Percentiles rank a stretch among this genome's conserved stretches.
Conservation (phyloP, 2,888 invertebrate species). For the Lasiommata megera region DNA sequence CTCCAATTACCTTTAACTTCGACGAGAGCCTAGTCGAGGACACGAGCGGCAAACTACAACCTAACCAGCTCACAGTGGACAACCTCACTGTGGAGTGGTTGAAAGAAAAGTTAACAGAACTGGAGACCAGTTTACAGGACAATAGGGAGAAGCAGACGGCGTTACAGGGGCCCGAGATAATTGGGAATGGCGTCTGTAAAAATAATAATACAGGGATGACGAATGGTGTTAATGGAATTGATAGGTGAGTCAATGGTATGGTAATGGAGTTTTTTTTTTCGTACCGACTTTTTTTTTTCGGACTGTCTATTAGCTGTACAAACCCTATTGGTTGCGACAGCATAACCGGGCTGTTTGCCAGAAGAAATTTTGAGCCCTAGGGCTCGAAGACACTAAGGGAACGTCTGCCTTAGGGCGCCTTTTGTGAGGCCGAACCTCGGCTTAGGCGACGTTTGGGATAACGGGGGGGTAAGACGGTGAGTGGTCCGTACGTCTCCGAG, state of each 20-base stretch:
- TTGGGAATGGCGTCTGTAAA: conserved; percentile 74
- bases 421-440: too few species aligned
- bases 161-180: conserved; percentile 78
- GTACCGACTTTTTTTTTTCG: too few species aligned
- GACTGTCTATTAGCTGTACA: too few species aligned
- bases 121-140: conserved; percentile 90
- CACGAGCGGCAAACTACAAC: conserved; percentile 91
- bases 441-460: too few species aligned
- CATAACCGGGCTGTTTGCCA: too few species aligned
- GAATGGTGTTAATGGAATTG: conserved; percentile 80
- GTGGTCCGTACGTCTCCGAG: too few species aligned
- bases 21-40: conserved; percentile 94
- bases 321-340: too few species aligned
- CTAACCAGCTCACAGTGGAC: conserved; percentile 95
- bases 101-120: conserved; percentile 88
- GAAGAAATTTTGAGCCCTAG: too few species aligned
- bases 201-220: conserved; percentile 70
- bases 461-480: too few species aligned
- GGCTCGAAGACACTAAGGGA: too few species aligned
- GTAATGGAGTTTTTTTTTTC: too few species aligned
- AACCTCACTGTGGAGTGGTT: conserved; percentile 96
- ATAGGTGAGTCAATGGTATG: conserved; percentile 50
- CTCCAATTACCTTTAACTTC: conserved; percentile 90
- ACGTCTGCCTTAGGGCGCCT: too few species aligned
- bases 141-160: conserved; percentile 86